Conservation (phyloP, 2,888 invertebrate species). For the Clusia tigrina region DNA sequence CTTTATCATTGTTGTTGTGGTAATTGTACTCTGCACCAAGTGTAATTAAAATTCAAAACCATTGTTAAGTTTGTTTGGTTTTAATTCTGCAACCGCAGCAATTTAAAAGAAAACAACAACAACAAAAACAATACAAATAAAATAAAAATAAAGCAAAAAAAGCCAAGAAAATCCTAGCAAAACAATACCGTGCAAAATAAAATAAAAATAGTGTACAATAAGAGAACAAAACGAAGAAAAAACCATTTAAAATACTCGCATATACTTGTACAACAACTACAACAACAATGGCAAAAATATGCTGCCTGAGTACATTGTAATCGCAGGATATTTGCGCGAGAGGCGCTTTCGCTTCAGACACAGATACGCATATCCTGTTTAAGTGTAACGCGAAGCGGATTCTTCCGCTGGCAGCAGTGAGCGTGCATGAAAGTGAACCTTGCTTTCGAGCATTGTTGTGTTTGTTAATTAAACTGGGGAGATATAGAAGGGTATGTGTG, state of each 20-base stretch:
- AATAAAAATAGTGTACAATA: too few relatives aligned
- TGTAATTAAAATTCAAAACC: slow-evolving; percentile 6
- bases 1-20: background rate
- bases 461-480: background rate
- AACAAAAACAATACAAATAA: too few relatives aligned
- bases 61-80: slow-evolving; percentile 2
- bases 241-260: background rate
- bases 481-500: background rate
- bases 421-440: too few relatives aligned
- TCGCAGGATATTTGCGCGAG: background rate
- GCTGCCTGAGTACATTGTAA: background rate
- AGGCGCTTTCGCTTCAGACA: background rate
- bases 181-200: too few relatives aligned
- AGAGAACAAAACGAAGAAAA: background rate
- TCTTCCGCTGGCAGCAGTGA: background rate
- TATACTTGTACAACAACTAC: too few relatives aligned
- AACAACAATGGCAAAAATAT: background rate
- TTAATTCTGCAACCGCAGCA: background rate
- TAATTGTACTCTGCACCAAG: background rate
- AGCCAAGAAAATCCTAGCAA: too few relatives aligned
- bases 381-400: background rate
- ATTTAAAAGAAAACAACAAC: too few relatives aligned
- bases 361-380: background rate
- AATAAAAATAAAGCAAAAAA: too few relatives aligned
- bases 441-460: slow-evolving; percentile 8